Percentiles rank a stretch among this genome's conserved stretches.
Evolutionary conservation across 2,888 invertebrate genomes (phyloP).

Genomic region (Platypus cylindrus): DNA sequence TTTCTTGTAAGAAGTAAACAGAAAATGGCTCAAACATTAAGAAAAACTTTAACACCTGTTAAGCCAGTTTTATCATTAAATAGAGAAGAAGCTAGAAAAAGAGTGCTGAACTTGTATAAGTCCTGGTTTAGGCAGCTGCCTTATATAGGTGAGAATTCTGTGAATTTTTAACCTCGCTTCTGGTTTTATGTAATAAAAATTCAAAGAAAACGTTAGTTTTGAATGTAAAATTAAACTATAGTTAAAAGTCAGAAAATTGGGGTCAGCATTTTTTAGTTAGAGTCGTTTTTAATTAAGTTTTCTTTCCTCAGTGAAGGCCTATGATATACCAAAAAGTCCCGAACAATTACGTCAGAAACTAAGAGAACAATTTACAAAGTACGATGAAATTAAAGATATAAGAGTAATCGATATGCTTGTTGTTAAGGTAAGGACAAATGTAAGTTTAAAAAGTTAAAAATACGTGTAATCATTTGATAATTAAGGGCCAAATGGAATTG

Average conservation of each 20-base stretch:
- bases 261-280: slow-evolving; percentile 1
- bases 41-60: slow-evolving; percentile 50
- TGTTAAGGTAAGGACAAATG: slow-evolving; percentile 56
- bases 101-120: slow-evolving; percentile 81
- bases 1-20: neutral
- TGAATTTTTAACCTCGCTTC: slow-evolving; percentile 38
- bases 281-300: neutral
- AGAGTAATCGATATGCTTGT: slow-evolving; percentile 85
- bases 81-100: slow-evolving; percentile 60
- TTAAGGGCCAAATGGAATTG: slow-evolving; percentile 89
- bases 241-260: slow-evolving; percentile 4
- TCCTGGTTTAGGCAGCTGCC: slow-evolving; percentile 91
- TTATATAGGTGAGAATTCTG: slow-evolving; percentile 57
- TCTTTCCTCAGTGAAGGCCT: slow-evolving; percentile 57
- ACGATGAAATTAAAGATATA: slow-evolving; percentile 66
- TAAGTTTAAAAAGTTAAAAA: neutral
- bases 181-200: slow-evolving; percentile 19
- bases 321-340: slow-evolving; percentile 65
- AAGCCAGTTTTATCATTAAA: slow-evolving; percentile 76
- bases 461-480: slow-evolving; percentile 6
- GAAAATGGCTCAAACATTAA: slow-evolving; percentile 34
- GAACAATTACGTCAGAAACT: slow-evolving; percentile 59
- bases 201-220: slow-evolving; percentile 1
- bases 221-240: neutral
- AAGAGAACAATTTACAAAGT: slow-evolving; percentile 63